Percentiles rank a stretch among this genome's conserved stretches.
These are phyloP conservation scores for Myzus persicae DNA, from an alignment of 1,140 invertebrate genomes.

Conservation along the genomic window DNA sequence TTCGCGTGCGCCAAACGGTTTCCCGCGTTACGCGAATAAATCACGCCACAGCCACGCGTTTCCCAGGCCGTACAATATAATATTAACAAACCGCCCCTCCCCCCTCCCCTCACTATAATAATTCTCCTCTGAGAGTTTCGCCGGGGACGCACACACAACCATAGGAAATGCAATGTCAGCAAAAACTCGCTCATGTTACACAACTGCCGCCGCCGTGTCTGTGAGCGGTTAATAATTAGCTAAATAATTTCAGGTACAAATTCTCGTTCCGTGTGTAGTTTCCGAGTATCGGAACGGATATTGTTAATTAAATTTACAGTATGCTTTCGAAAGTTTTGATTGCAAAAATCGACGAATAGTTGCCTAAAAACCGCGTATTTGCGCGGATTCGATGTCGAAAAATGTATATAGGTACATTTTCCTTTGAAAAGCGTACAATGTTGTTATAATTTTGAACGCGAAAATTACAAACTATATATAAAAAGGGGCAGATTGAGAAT, in stretches of 20 bases:
- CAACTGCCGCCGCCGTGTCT: no score
- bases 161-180: neutral
- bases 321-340: neutral
- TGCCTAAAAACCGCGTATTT: neutral
- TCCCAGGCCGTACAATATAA: neutral
- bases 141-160: no score
- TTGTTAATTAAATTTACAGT: neutral
- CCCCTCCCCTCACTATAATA: no score
- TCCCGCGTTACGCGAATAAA: neutral
- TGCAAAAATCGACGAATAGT: neutral
- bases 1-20: neutral
- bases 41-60: neutral
- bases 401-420: no score
- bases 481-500: no score
- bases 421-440: no score
- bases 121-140: neutral
- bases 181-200: neutral
- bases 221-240: no score
- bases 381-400: no score
- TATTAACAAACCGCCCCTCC: neutral
- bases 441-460: no score
- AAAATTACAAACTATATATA: no score
- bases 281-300: neutral
- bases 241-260: no score
- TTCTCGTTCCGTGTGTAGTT: neutral